Evolutionary conservation across 1,140 invertebrate genomes (phyloP), one percentile per base, ranked within the genome.

Genomic region (Drosophila elegans): DNA sequence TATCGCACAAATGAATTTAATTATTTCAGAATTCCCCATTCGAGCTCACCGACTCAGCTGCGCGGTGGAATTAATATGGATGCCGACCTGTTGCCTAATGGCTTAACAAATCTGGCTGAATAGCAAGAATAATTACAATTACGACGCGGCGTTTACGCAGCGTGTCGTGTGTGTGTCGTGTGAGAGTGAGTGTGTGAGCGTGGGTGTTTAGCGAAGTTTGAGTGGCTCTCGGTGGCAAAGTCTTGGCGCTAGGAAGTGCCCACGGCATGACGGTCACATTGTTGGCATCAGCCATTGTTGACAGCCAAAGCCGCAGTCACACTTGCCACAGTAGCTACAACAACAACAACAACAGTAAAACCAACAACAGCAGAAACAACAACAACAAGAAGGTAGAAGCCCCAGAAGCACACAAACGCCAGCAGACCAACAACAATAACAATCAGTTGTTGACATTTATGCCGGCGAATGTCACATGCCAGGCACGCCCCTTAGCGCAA

Each of bases 381-480:
- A 72, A 16, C 54, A 66, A 32, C 69, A 53, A 60, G 32, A 57
- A 41, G 52, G 49, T 25, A 16, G 46, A 13, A 32, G 36, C 69
- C 54, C 39, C 34, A 42, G 36, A 39, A 41, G 42, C 64, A 63
- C 48, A 51, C 34, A 41, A 62, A n/a, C 38, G 38, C 38, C 68
- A 66, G 48, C 61, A 67, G 49, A 59, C 45, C 42, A 77, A 56
- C 62, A 68, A 59, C 46, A 81, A 64, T 52, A 61, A 41, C 74
- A 71, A 82, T 76, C 62, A 80, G 77, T 89, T 72, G 84, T 84
- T 89, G 84, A 89, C 84, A 89, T 89, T 90, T 84, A 89, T 89
- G 77, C 75, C 79, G 60, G 83, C 75, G 67, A 86, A 86, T 79
- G 82, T 89, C 84, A 88, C 63, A 82, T 88, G 83, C 78, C 75